Conservation (phyloP, 2,797 vertebrate genomes). For the Danio tinwini region DNA sequence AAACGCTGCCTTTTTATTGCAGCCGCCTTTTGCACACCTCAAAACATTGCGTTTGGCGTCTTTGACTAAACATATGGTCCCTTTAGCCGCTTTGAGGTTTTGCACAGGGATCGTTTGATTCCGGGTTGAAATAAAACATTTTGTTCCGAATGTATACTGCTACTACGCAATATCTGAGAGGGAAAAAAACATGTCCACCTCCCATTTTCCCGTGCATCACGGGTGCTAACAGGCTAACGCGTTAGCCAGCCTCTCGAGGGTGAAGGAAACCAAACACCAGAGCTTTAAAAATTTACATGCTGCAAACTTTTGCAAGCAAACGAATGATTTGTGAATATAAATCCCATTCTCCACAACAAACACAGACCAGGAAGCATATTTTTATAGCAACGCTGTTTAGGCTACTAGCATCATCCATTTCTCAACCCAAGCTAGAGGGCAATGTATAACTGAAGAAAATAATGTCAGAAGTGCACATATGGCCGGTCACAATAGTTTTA, state of each 20-base stretch:
- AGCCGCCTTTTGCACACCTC: conserved; percentile 21
- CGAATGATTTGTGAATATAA: not conserved
- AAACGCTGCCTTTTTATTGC: conserved; percentile 55
- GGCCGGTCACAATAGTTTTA: not conserved
- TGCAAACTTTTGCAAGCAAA: not conserved
- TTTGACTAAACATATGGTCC: not conserved
- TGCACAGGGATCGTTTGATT: not conserved
- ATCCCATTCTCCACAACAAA: not conserved
- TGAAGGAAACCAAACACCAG: not conserved
- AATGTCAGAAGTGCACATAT: not conserved
- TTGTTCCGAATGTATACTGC: conserved; percentile 61
- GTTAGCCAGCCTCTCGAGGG: conserved; percentile 47
- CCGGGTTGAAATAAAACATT: conserved; percentile 1
- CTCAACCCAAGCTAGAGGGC: conserved; percentile 31
- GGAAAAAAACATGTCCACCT: conserved; percentile 83
- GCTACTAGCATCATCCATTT: conserved; percentile 31
- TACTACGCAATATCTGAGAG: conserved; percentile 70
- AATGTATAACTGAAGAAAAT: conserved; percentile 14
- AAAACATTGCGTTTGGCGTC: conserved; percentile 19
- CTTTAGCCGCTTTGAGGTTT: not conserved
- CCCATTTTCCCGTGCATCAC: conserved; percentile 85
- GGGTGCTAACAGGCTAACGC: conserved; percentile 68
- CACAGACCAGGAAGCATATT: not conserved
- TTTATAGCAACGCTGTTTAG: conserved; percentile 12
- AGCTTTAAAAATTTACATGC: conserved; percentile 1